A percentile compares a stretch with the other conserved stretches of the same genome.
Conservation (phyloP, 2,797 vertebrate species). For the Hyperoplus lanceolatus region DNA sequence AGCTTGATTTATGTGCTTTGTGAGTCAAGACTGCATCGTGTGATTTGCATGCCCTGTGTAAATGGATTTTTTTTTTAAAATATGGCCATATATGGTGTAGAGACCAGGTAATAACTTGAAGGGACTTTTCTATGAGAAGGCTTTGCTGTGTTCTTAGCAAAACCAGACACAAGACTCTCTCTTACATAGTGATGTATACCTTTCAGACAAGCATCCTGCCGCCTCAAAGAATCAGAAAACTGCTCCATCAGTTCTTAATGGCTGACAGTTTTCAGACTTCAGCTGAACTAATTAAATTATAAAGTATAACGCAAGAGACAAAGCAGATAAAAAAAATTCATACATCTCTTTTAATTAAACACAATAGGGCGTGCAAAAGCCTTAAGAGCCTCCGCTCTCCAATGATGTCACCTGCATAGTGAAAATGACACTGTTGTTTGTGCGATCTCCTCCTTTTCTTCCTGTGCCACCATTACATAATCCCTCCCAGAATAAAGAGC, state of each 20-base stretch:
- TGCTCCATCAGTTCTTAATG: neutral
- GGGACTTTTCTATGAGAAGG: no score
- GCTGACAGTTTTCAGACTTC: neutral
- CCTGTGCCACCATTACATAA: constrained; percentile 71
- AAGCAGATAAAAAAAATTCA: no score
- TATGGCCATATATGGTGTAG: no score
- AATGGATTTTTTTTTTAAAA: neutral
- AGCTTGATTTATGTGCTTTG: neutral
- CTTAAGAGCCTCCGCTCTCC: constrained; percentile 10
- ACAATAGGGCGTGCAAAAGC: neutral
- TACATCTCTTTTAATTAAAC: constrained; percentile 1
- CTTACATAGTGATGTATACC: neutral
- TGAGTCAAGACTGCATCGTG: neutral
- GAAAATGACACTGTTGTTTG: constrained; percentile 72
- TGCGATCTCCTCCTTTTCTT: constrained; percentile 41
- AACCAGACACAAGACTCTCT: neutral
- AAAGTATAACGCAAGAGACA: no score
- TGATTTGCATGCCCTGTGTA: no score
- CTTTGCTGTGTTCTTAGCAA: no score
- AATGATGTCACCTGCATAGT: constrained; percentile 71
- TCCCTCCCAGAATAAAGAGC: constrained; percentile 60
- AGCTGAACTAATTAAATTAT: no score
- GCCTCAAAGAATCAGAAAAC: no score
- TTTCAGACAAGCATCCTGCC: neutral
- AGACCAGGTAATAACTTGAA: no score